Evolutionary conservation across 2,888 invertebrate genomes (phyloP).

Genomic region (Mactromeris polynyma): DNA sequence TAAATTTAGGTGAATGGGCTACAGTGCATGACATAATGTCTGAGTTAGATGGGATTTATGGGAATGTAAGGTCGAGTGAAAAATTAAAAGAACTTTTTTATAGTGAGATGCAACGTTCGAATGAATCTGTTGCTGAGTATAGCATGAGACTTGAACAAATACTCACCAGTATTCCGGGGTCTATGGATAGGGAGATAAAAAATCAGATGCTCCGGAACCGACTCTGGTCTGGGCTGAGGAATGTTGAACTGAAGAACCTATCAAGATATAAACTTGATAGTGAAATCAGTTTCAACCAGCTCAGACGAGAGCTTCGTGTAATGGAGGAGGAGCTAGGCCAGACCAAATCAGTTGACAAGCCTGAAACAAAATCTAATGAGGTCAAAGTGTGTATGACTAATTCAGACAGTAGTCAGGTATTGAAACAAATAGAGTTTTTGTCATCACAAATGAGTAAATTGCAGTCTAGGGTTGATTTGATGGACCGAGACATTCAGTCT

Average conservation of each 20-base stretch:
- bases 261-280: not conserved
- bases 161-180: not conserved
- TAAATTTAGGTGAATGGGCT: not conserved
- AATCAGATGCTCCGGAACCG: not conserved
- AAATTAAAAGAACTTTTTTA: too few species aligned
- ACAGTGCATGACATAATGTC: not conserved
- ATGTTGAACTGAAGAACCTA: not conserved
- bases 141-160: slow-evolving; percentile 9
- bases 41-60: too few species aligned
- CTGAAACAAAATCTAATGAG: too few species aligned
- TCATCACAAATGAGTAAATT: too few species aligned
- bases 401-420: too few species aligned
- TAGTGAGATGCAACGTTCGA: too few species aligned
- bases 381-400: too few species aligned
- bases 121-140: slow-evolving; percentile 20
- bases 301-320: not conserved
- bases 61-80: too few species aligned
- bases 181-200: not conserved
- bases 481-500: too few species aligned
- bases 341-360: too few species aligned
- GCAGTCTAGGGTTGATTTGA: too few species aligned
- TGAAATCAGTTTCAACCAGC: not conserved
- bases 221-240: not conserved
- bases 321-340: not conserved
- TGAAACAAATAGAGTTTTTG: too few species aligned